Base-by-base conservation (phyloP, 2,888 invertebrate species). In the Empis livida region DNA sequence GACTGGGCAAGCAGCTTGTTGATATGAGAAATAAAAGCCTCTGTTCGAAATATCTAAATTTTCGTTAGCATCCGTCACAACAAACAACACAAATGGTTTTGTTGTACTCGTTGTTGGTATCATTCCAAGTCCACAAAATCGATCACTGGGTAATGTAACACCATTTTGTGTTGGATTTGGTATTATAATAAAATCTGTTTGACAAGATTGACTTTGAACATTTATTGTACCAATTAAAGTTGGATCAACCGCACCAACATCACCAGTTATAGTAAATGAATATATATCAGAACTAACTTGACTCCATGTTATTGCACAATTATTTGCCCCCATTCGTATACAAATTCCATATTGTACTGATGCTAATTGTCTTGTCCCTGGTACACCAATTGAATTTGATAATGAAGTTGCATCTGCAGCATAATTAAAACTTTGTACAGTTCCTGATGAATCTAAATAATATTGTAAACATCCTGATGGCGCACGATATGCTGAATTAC, bases 391-490 rank as follows among this genome's bases (percentile, higher is more conserved):
- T 0, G 77, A 72, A 3, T 75, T 72, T 9, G 73, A 70, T 1
- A 68, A 68, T 2, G 77, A 72, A 58, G 79, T 80, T 11, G 76
- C 75, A 1, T 76, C 73, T 2, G 77, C 72, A 0, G 79, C 84
- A 62, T 82, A 88, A 66, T 89, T 88, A 56, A 88, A 88, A 63
- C 86, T 84, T 42, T 68, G 73, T 5, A 86, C 80, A 0, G 76
- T 79, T 4, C 82, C 84, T 1, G 75, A 63, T 1, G 65, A 59
- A 1, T 73, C 74, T 30, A 77, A 79, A 61, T 80, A 80, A 63
- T 85, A 87, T 68, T 84, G 84, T 20, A 88, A 71, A 59, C 88
- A 88, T 32, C 87, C 87, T 47, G 79, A 76, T 1, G 88, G 87
- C 13, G 86, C 88, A 79, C 64, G 59, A 40, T 77, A 78, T 1